Evolutionary conservation across 2,113 vertebrate species (phyloP), one percentile per base, ranked within the genome.

Genomic region (Trichechus manatus): DNA sequence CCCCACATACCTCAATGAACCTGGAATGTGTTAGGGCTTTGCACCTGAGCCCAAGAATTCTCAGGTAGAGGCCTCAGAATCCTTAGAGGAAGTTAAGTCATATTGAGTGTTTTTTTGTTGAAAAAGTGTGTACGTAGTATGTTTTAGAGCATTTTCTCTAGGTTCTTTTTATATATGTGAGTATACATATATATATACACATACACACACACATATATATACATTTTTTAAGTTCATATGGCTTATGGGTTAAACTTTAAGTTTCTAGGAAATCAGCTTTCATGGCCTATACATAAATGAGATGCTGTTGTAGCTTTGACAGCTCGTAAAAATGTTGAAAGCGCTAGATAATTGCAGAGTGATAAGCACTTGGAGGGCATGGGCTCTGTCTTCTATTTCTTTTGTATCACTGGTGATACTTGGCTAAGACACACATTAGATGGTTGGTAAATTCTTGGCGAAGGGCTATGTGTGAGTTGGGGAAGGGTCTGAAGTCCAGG

Each of bases 191-290:
- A 56, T 56, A 13, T 56, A 56, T 15, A 56, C 13, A 56, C 3
- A 15, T 17, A 56, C 14, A 56, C 13, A 56, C 14, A 56, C 13
- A 56, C 47, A 56, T 56, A 15, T 11, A 56, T 17, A 56, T 56
- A 56, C 13, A 56, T 56, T 15, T 56, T 56, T 56, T 56, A 56
- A 56, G 47, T 75, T 89, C 72, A 0, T 2, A 17, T 93, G 50
- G 39, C 50, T 83, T 17, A 56, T 74, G 50, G 23, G 25, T 33
- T 86, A 90, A 83, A 47, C n/a, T 92, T 81, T 89, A 66, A 29
- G 61, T 87, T 77, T 87, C 75, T 47, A 72, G 92, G 81, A 72
- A 86, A 83, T n/a, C 42, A 86, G 61, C 23, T 53, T 75, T 59
- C 13, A 47, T 87, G 42, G 68, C n/a, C 75, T 68, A 50, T 17